Conservation (phyloP, 35 echinoderm and acorn worm genomes). For the Amphiura filiformis region DNA sequence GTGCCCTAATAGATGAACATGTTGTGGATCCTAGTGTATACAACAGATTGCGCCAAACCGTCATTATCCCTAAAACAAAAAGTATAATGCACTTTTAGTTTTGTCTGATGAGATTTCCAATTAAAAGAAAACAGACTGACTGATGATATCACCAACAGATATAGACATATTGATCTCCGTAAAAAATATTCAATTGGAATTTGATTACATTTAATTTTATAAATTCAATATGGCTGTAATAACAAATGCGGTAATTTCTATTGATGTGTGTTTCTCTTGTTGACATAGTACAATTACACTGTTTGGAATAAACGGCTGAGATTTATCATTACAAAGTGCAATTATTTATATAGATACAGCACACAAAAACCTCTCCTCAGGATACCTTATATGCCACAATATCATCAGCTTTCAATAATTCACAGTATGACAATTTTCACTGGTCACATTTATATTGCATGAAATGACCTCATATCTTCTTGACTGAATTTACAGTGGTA, state of each 20-base stretch:
- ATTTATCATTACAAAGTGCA: not conserved
- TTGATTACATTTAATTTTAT: not conserved
- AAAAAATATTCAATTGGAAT: not conserved
- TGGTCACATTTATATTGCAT: no score
- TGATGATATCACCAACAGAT: not conserved
- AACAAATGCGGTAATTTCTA: not conserved
- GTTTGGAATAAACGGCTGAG: not conserved
- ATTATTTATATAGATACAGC: not conserved
- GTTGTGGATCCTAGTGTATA: no score
- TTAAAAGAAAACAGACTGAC: not conserved
- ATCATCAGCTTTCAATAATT: no score
- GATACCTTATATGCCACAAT: no score
- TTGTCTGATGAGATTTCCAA: no score
- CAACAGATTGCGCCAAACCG: no score
- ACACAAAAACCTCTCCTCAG: no score
- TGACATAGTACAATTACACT: constrained; percentile 4
- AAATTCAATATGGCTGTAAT: constrained; percentile 6
- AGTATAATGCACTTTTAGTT: not conserved
- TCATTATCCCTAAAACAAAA: not conserved
- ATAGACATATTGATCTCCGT: not conserved
- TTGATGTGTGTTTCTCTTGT: not conserved
- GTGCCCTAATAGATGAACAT: no score
- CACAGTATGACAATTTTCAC: no score
- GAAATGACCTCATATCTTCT: no score
- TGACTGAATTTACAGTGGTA: no score